These are phyloP conservation scores for Himalopsyche japonica DNA, from an alignment of 2,888 invertebrate species.

Conservation along the genomic window DNA sequence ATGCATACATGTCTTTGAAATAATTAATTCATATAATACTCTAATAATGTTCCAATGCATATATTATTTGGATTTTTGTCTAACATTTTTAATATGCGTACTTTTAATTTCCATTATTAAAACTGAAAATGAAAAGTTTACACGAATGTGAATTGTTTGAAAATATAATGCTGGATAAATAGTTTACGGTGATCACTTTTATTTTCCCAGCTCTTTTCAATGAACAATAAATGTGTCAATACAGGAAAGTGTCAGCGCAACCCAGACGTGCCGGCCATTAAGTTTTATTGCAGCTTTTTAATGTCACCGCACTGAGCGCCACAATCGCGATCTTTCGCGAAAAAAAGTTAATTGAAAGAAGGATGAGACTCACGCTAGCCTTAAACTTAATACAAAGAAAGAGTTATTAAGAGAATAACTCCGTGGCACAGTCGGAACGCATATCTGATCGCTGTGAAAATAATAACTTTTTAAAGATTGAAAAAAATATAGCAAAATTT, in stretches of 20 bases:
- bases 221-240: neutral
- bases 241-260: neutral
- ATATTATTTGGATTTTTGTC: too few relatives aligned
- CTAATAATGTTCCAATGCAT: too few relatives aligned
- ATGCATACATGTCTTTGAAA: too few relatives aligned
- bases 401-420: neutral
- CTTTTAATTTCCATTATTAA: too few relatives aligned
- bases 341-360: slow-evolving; percentile 11
- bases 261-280: neutral
- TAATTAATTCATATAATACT: too few relatives aligned
- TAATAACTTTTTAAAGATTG: too few relatives aligned
- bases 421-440: neutral
- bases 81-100: too few relatives aligned
- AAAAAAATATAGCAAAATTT: too few relatives aligned
- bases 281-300: neutral
- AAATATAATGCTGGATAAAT: too few relatives aligned
- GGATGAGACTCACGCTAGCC: neutral
- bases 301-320: neutral
- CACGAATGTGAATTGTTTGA: too few relatives aligned
- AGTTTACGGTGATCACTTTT: neutral
- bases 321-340: neutral
- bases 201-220: neutral
- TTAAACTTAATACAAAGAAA: neutral
- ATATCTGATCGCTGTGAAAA: neutral
- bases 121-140: too few relatives aligned